Percentiles rank a stretch among this genome's conserved stretches.
phyloP scores from a whole-genome alignment of 2,888 invertebrate genomes.

The Fabriciana adippe region DNA sequence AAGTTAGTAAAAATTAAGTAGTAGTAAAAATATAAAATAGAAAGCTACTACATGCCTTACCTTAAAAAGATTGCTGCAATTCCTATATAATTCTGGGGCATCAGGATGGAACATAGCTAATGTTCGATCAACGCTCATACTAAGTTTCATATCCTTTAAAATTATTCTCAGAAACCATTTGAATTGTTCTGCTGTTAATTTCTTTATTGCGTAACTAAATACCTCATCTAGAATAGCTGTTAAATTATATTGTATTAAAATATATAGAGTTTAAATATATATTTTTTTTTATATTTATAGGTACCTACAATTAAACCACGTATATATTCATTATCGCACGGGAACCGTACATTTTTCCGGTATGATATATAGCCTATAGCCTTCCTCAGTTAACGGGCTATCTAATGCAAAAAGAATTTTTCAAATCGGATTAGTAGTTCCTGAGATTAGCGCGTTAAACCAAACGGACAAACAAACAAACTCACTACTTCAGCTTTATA shows the following conservation, averaged over 20 bases:
- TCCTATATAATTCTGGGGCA: conserved; percentile 88
- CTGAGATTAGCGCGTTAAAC: too few relatives aligned
- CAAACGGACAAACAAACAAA: too few relatives aligned
- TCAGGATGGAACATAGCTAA: conserved; percentile 89
- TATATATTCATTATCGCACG: too few relatives aligned
- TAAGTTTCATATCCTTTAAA: conserved; percentile 91
- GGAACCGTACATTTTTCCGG: too few relatives aligned
- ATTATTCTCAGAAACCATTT: conserved; percentile 96
- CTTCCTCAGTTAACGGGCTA: too few relatives aligned
- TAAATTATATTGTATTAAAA: neutral
- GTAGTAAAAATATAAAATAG: too few relatives aligned
- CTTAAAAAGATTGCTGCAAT: conserved; percentile 86
- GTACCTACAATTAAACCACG: too few relatives aligned
- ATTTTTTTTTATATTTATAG: neutral
- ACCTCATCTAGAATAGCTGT: conserved; percentile 66
- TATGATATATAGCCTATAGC: too few relatives aligned
- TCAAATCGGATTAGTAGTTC: too few relatives aligned
- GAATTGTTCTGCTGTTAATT: conserved; percentile 88
- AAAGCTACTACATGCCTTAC: conserved; percentile 58
- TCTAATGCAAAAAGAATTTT: too few relatives aligned
- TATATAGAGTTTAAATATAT: neutral
- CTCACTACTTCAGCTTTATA: too few relatives aligned
- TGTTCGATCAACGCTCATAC: conserved; percentile 87
- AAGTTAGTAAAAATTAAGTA: too few relatives aligned
- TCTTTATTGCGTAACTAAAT: conserved; percentile 85